phyloP scores from a whole-genome alignment of 2,797 vertebrate genomes.

The Bufotes viridis region DNA sequence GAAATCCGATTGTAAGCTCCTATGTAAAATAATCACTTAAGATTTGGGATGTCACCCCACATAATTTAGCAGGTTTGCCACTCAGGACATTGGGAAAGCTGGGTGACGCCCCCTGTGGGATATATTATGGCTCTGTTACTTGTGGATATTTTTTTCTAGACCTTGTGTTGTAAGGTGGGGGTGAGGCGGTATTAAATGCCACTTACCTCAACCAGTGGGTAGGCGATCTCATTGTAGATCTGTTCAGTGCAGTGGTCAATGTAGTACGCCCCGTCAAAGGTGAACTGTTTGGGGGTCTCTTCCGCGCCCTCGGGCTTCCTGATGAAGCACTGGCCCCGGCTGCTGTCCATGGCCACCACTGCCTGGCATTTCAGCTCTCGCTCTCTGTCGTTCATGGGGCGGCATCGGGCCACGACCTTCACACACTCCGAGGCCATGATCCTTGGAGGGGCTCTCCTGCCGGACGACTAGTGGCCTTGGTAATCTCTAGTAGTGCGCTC shows the following conservation, averaged over 20 bases:
- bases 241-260: constrained; percentile 83
- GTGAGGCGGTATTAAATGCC: neutral
- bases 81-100: too few relatives aligned
- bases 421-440: constrained; percentile 83
- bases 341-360: constrained; percentile 77
- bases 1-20: too few relatives aligned
- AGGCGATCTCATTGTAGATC: constrained; percentile 89
- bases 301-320: constrained; percentile 72
- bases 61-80: too few relatives aligned
- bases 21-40: too few relatives aligned
- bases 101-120: too few relatives aligned
- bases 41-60: too few relatives aligned
- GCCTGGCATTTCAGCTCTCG: constrained; percentile 74
- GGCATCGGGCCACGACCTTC: constrained; percentile 86
- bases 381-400: constrained; percentile 82
- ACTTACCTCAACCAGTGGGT: constrained; percentile 85
- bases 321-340: constrained; percentile 83
- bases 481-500: neutral
- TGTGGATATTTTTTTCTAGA: too few relatives aligned
- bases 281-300: constrained; percentile 88
- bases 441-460: neutral
- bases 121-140: too few relatives aligned
- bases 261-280: constrained; percentile 86
- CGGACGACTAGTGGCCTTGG: neutral
- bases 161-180: too few relatives aligned